Conservation (phyloP, 2,113 vertebrate species). For the Electrona antarctica region DNA sequence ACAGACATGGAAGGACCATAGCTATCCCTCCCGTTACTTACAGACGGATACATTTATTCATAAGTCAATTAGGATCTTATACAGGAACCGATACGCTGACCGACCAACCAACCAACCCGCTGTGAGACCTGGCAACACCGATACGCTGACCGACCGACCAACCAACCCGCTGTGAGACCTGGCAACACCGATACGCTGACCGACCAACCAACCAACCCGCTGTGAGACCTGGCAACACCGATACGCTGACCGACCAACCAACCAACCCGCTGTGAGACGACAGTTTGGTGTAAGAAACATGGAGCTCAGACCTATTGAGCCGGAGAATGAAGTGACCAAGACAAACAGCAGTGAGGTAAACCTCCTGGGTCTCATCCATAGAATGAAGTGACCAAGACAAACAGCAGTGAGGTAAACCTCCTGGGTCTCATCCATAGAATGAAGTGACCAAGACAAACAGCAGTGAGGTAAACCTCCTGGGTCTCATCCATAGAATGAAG, state of each 20-base stretch:
- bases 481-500: no score
- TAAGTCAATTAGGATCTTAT: no score
- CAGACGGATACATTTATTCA: slow-evolving; percentile 43
- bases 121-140: neutral
- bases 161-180: neutral
- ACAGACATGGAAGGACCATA: slow-evolving; percentile 6
- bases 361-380: no score
- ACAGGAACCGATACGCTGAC: neutral
- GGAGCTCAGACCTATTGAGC: slow-evolving; percentile 3
- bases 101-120: neutral
- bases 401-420: no score
- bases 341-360: slow-evolving; percentile 42
- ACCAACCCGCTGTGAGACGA: neutral
- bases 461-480: no score
- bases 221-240: neutral
- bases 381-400: no score
- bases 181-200: neutral
- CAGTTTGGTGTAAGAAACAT: slow-evolving; percentile 26
- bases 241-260: neutral
- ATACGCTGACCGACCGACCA: neutral
- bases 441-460: no score
- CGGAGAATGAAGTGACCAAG: slow-evolving; percentile 6
- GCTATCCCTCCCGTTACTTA: slow-evolving; percentile 28
- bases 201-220: neutral
- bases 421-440: no score